Percentiles rank a stretch among this genome's conserved stretches.
Evolutionary conservation across 2,797 vertebrate species (phyloP).

Genomic region (Chaunax sp.): DNA sequence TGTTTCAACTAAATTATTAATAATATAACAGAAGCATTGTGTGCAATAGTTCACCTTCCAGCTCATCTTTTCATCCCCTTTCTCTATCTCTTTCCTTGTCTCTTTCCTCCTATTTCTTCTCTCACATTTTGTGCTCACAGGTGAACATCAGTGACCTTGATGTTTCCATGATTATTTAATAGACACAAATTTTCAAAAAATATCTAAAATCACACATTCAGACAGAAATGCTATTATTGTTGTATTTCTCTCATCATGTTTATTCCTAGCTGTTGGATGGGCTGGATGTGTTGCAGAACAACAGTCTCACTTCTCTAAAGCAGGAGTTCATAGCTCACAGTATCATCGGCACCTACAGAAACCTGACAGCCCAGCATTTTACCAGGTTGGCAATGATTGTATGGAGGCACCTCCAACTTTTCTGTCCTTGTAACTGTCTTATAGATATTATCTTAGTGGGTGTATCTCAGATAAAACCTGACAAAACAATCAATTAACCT

Average conservation of each 20-base stretch:
- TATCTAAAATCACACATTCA: not conserved
- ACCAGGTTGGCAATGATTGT: slow-evolving; percentile 65
- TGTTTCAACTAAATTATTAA: too few relatives aligned
- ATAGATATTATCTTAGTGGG: not conserved
- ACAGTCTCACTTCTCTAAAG: slow-evolving; percentile 73
- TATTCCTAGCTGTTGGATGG: slow-evolving; percentile 78
- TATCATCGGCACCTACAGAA: slow-evolving; percentile 73
- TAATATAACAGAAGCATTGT: too few relatives aligned
- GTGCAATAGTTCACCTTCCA: too few relatives aligned
- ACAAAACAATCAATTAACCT: too few relatives aligned
- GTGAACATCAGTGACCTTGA: not conserved
- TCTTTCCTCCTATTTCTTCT: not conserved
- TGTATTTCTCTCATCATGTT: slow-evolving; percentile 5
- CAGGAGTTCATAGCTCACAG: slow-evolving; percentile 79
- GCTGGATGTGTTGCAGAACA: slow-evolving; percentile 78
- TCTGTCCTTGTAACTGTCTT: not conserved
- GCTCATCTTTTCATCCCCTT: too few relatives aligned
- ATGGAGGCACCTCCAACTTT: not conserved
- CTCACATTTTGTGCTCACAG: not conserved
- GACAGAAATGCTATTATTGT: not conserved
- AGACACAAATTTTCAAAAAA: too few relatives aligned
- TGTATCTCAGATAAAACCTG: not conserved
- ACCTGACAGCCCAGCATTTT: slow-evolving; percentile 80
- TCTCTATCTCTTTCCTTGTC: too few relatives aligned
- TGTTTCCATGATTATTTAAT: not conserved